These are phyloP conservation scores for Tenthredo mesomela DNA, from an alignment of 2,888 invertebrate genomes.

Conservation along the genomic window DNA sequence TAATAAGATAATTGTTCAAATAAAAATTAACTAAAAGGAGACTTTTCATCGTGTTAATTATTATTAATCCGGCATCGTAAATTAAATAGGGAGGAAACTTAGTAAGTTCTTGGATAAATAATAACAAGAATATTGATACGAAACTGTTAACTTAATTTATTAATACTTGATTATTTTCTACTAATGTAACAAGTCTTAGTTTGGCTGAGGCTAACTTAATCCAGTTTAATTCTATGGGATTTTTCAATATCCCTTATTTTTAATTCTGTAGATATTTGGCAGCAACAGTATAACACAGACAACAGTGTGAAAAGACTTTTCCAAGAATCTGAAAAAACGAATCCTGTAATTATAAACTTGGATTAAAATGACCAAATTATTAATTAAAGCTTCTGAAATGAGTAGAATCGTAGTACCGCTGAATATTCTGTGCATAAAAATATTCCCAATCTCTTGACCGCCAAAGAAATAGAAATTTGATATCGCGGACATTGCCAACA, in stretches of 20 bases:
- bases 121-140: background rate
- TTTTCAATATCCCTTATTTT: slow-evolving; percentile 71
- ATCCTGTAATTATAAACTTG: slow-evolving; percentile 5
- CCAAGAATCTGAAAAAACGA: slow-evolving; percentile 72
- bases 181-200: background rate
- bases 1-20: background rate
- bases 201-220: background rate
- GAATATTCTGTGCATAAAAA: slow-evolving; percentile 83
- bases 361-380: background rate
- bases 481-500: slow-evolving; percentile 89
- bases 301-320: slow-evolving; percentile 72
- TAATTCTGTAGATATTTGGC: slow-evolving; percentile 80
- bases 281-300: slow-evolving; percentile 80
- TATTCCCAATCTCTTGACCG: slow-evolving; percentile 86
- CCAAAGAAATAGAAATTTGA: slow-evolving; percentile 95
- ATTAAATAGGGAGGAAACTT: background rate
- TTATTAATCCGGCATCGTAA: background rate
- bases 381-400: background rate
- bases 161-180: slow-evolving; percentile 3
- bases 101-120: background rate
- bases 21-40: background rate
- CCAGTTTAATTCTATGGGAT: background rate
- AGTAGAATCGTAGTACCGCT: slow-evolving; percentile 78
- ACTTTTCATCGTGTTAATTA: background rate
- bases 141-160: background rate